These are phyloP conservation scores for Paradoxurus hermaphroditus DNA, from an alignment of 2,113 vertebrate species.

Conservation along the genomic window DNA sequence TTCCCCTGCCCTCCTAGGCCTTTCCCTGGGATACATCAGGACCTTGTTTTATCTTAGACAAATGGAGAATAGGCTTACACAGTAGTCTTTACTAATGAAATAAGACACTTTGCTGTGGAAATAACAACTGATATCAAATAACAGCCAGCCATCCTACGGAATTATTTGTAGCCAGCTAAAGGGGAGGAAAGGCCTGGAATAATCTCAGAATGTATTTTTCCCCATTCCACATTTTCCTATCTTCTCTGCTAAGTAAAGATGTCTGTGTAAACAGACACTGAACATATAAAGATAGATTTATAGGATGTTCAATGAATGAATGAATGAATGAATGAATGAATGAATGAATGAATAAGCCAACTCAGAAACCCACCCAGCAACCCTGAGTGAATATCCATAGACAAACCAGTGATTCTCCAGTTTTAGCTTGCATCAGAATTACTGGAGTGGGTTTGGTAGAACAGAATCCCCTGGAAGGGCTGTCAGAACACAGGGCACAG, in stretches of 20 bases:
- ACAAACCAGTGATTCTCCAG: neutral
- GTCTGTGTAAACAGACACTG: neutral
- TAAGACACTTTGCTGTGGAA: neutral
- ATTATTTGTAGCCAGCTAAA: neutral
- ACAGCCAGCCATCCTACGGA: no score
- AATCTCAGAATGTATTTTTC: neutral
- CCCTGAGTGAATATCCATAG: neutral
- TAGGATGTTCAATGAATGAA: neutral
- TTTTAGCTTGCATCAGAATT: neutral
- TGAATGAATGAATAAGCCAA: neutral
- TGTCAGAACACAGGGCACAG: neutral
- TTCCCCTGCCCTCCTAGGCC: neutral
- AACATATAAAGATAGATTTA: neutral
- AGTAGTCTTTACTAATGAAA: neutral
- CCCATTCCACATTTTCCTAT: neutral
- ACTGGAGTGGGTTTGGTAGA: neutral
- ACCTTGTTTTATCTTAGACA: neutral
- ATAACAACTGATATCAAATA: neutral
- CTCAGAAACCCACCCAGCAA: neutral
- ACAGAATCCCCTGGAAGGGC: neutral
- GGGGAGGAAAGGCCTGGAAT: neutral
- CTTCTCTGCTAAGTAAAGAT: neutral
- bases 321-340: neutral
- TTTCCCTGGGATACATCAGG: neutral
- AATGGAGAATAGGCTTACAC: neutral